Base-by-base conservation (phyloP, 1,140 invertebrate species). In the Drosophila orena region DNA sequence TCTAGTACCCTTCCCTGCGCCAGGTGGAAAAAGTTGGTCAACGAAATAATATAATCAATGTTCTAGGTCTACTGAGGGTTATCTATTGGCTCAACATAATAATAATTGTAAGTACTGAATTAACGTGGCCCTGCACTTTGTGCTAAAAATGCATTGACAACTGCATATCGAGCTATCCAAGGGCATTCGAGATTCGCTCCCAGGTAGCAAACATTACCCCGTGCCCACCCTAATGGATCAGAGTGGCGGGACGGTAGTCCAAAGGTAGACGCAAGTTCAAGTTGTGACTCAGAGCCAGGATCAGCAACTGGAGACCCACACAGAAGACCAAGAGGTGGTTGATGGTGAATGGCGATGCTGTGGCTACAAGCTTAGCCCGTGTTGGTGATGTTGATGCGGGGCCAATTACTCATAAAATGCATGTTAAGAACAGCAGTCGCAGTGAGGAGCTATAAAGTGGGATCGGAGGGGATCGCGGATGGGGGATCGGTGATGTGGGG, bases 381-480 rank as follows among this genome's bases (percentile, higher is more conserved):
- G 70, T 46, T 74, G 81, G 38, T 62, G 78, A 86, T 81, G 81
- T 60, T 76, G 83, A 88, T 88, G 83, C 84, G 61, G 65, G 76
- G 79, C 88, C 89, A 91, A 91, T 91, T 90, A 91, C 88, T 91
- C 88, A 91, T 91, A 91, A 91, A 91, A 91, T 77, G 80, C 89
- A 91, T 91, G 88, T 91, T 91, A 84, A 88, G 62, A 79, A 86
- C 79, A 60, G 56, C 65, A 64, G 68, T 49, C 56, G 60, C 40
- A 27, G 60, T 22, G 34, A 40, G 34, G 37, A 35, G 52, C 40
- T 42, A 38, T 11, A 15, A 46, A 37, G 35, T 27, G 15, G 12
- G 12, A 10, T 20, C 4, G n/a, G 10, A 34, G 43, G 44, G 55
- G 35, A 24, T 62, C 35, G 10, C 38, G 7, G 30, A 30, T 30